Evolutionary conservation across 2,888 invertebrate genomes (phyloP), one percentile per base, ranked within the genome.

Genomic region (Gisinianus flammeolus): DNA sequence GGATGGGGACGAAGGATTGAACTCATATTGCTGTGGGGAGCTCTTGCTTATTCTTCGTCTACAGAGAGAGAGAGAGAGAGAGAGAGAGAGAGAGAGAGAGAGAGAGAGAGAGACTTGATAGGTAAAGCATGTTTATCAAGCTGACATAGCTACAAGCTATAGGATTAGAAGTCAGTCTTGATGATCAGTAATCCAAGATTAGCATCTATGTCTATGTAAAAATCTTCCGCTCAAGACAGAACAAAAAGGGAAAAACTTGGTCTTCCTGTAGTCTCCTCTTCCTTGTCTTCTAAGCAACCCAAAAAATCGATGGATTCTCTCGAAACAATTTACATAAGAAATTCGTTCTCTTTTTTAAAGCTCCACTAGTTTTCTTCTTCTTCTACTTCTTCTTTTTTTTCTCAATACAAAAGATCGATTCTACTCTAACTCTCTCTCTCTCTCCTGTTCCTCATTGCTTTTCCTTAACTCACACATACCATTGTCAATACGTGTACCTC

Each of bases 251-350:
- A 69, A 74, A 79, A 76, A 73, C 54, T 78, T 62, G 62, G 28
- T 79, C 74, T 74, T 79, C 16, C 26, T 62, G 10, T 62, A 76
- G 72, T 78, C 76, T 68, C 72, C 68, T 74, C 71, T 71, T 69
- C 56, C 67, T 78, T 44, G 35, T 69, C 67, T 52, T 24, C 44
- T 67, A 80, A 79, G 80, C 76, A 81, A 81, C 77, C 80, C 71
- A 79, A 77, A 82, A 82, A 82, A 81, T 82, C 83, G 81, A 83
- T 83, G 81, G 81, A 83, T 83, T 82, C 81, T 83, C 83, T 79
- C 79, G 80, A 82, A 83, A 82, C 82, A 83, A 83, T 83, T 83
- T 83, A 83, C 83, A 83, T 83, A 83, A 81, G 83, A 83, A 83
- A 83, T 83, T 83, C 83, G 82, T 82, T 82, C 82, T 80, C 79